Evolutionary conservation across 23 tunicate species (phyloP).

Genomic region (Styela clava): DNA sequence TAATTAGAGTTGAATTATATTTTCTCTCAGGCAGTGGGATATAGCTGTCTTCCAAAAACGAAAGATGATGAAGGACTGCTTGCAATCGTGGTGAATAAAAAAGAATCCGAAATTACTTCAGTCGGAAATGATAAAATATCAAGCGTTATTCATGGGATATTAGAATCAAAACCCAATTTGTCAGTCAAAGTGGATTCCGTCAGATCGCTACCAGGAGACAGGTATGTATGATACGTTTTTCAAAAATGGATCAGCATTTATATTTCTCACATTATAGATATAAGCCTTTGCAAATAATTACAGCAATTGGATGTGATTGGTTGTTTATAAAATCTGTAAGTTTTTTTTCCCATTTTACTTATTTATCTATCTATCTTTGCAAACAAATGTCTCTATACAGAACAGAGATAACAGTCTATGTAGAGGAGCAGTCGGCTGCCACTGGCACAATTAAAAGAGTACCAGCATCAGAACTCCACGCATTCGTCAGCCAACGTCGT

Average conservation of each 20-base stretch:
- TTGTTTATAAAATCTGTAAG: too few species aligned
- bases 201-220: conserved; percentile 56
- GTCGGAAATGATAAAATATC: conserved; percentile 45
- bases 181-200: conserved; percentile 67
- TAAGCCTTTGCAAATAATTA: too few species aligned
- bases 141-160: conserved; percentile 60
- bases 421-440: conserved; percentile 75
- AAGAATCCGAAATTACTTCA: conserved; percentile 48
- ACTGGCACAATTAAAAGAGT: conserved; percentile 73
- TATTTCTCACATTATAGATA: too few species aligned
- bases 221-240: conserved; percentile 25
- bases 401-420: conserved; percentile 79
- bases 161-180: conserved; percentile 52
- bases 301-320: too few species aligned
- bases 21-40: conserved; percentile 98
- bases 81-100: conserved; percentile 50
- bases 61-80: conserved; percentile 81
- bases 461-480: conserved; percentile 65
- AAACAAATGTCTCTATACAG: too few species aligned
- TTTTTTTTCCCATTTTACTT: too few species aligned
- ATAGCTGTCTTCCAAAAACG: conserved; percentile 80
- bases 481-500: conserved; percentile 34
- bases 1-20: too few species aligned
- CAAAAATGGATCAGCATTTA: too few species aligned
- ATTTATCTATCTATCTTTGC: too few species aligned